phyloP scores from a whole-genome alignment of 2,113 vertebrate genomes.

The Platichthys flesus region DNA sequence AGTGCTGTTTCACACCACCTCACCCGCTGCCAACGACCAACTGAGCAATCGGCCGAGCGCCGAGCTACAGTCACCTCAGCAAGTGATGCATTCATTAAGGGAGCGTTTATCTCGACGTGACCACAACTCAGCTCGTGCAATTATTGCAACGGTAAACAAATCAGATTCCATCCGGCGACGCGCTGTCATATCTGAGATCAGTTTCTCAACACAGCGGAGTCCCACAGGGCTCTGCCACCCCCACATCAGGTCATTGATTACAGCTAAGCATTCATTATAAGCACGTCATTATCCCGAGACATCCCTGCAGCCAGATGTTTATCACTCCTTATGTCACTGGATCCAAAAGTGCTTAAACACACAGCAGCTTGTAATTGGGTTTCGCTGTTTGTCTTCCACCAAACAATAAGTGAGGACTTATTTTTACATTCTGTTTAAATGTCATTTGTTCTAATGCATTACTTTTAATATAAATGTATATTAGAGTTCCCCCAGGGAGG shows the following conservation, averaged over 20 bases:
- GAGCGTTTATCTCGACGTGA: constrained; percentile 35
- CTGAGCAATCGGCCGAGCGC: constrained; percentile 48
- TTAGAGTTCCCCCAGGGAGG: too few species aligned
- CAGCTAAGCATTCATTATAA: constrained; percentile 52
- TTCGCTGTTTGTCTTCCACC: not conserved
- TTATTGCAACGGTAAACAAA: constrained; percentile 53
- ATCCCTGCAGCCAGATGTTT: constrained; percentile 51
- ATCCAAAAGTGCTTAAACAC: not conserved
- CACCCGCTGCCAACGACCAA: constrained; percentile 48
- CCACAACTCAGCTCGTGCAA: constrained; percentile 18
- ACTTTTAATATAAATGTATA: too few species aligned
- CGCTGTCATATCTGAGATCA: constrained; percentile 30
- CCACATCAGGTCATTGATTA: constrained; percentile 59
- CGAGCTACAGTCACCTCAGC: constrained; percentile 44
- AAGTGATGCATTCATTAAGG: constrained; percentile 49
- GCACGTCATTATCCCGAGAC: constrained; percentile 40
- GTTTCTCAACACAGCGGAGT: constrained; percentile 38
- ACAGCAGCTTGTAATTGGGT: constrained; percentile 4
- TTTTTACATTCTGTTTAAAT: not conserved
- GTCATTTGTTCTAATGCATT: not conserved
- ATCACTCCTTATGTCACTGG: constrained; percentile 34
- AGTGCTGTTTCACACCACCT: constrained; percentile 33
- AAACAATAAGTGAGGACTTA: not conserved
- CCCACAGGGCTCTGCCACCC: constrained; percentile 37
- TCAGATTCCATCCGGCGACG: constrained; percentile 47